A percentile compares a stretch with the other conserved stretches of the same genome.
These are phyloP conservation scores for Oreotragus oreotragus DNA, from an alignment of 2,113 vertebrate genomes.

Conservation along the genomic window DNA sequence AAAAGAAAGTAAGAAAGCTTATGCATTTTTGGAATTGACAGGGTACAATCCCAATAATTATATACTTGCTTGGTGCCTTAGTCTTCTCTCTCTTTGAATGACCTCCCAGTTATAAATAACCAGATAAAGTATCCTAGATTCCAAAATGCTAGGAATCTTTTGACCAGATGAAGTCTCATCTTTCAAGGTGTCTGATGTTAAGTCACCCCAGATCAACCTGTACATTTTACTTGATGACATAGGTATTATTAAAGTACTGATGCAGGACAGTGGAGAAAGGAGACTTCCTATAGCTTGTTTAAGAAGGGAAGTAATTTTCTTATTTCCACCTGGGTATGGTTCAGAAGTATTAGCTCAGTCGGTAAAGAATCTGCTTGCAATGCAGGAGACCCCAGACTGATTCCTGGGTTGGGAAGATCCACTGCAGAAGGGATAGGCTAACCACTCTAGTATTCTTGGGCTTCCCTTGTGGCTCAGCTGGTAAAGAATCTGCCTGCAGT, in stretches of 20 bases:
- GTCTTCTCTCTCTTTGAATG: conserved; percentile 28
- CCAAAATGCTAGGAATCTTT: conserved; percentile 49
- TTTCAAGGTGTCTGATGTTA: conserved; percentile 45
- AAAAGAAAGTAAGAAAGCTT: neutral
- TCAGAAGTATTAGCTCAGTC: neutral
- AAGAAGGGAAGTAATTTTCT: neutral
- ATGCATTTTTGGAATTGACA: neutral
- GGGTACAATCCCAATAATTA: neutral
- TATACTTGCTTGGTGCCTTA: neutral
- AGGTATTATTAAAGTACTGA: neutral
- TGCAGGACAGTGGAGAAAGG: neutral
- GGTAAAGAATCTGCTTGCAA: neutral
- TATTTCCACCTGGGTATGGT: neutral
- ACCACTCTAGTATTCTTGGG: neutral
- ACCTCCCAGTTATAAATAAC: conserved; percentile 41
- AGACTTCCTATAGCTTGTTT: neutral
- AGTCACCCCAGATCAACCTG: neutral
- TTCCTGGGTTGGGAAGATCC: neutral
- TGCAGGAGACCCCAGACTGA: accelerated
- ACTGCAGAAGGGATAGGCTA: neutral
- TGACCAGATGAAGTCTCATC: conserved; percentile 32
- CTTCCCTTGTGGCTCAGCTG: neutral
- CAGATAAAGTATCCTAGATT: conserved; percentile 17
- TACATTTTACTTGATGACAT: neutral
- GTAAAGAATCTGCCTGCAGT: neutral